A percentile compares a stretch with the other conserved stretches of the same genome.
These are phyloP conservation scores for Zaprionus taronus DNA, from an alignment of 1,140 invertebrate species.

Conservation along the genomic window DNA sequence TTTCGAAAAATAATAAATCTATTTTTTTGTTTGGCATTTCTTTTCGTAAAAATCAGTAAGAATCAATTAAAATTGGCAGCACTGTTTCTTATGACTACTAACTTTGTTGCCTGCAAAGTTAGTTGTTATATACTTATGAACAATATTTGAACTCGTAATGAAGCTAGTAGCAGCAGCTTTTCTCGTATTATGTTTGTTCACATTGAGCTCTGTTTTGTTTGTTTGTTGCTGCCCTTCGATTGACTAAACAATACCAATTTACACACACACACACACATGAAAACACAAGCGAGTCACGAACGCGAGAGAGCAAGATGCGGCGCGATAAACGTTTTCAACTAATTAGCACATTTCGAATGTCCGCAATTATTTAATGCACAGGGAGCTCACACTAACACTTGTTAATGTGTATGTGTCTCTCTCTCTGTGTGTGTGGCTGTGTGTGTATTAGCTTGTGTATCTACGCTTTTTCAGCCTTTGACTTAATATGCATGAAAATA, in stretches of 20 bases:
- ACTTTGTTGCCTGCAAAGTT: not conserved
- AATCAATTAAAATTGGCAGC: too few relatives aligned
- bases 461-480: conserved; percentile 45
- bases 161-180: not conserved
- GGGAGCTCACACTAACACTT: conserved; percentile 8
- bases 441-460: not conserved
- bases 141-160: not conserved
- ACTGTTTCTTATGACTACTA: too few relatives aligned
- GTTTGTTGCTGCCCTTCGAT: conserved; percentile 56
- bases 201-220: conserved; percentile 27
- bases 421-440: not conserved
- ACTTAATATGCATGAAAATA: conserved; percentile 40
- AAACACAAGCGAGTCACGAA: conserved; percentile 5
- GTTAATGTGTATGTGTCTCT: not conserved
- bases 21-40: too few relatives aligned
- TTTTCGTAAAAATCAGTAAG: too few relatives aligned
- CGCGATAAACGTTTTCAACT: conserved; percentile 71
- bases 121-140: not conserved
- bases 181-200: conserved; percentile 8
- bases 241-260: conserved; percentile 46
- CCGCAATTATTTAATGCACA: conserved; percentile 47
- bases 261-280: conserved; percentile 29
- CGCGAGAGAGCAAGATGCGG: not conserved
- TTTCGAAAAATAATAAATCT: too few relatives aligned
- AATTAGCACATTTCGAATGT: conserved; percentile 69